phyloP scores from a whole-genome alignment of 2,888 invertebrate species.

The Frankliniella intonsa region DNA sequence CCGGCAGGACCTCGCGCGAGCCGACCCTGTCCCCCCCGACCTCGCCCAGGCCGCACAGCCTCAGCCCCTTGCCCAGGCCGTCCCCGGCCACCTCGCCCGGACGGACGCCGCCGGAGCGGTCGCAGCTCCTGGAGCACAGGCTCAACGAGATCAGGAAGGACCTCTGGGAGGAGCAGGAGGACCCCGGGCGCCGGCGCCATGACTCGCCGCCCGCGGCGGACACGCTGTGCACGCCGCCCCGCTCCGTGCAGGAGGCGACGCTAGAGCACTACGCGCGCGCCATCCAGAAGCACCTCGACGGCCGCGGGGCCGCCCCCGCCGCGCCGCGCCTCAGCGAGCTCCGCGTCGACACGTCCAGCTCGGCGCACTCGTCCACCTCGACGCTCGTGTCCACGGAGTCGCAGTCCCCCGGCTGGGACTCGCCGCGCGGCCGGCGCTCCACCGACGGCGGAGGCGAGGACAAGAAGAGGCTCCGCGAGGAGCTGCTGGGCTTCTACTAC shows the following conservation, averaged over 20 bases:
- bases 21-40: neutral
- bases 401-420: slow-evolving; percentile 6
- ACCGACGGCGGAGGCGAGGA: neutral
- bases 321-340: slow-evolving; percentile 13
- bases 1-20: neutral
- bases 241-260: neutral
- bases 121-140: neutral
- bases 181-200: neutral
- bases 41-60: neutral
- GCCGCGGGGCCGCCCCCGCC: neutral
- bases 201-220: neutral
- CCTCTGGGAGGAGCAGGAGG: neutral
- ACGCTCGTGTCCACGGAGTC: slow-evolving; percentile 15
- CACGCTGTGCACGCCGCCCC: neutral
- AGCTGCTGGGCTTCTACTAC: slow-evolving; percentile 21
- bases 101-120: neutral
- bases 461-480: neutral
- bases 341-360: slow-evolving; percentile 14
- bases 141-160: slow-evolving; percentile 22
- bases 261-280: slow-evolving; percentile 19
- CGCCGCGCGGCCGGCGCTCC: neutral
- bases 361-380: slow-evolving; percentile 9
- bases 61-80: slow-evolving; percentile 3
- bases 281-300: slow-evolving; percentile 19
- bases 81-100: neutral